phyloP scores from a whole-genome alignment of 2,888 invertebrate genomes.

The Nomada ferruginata region DNA sequence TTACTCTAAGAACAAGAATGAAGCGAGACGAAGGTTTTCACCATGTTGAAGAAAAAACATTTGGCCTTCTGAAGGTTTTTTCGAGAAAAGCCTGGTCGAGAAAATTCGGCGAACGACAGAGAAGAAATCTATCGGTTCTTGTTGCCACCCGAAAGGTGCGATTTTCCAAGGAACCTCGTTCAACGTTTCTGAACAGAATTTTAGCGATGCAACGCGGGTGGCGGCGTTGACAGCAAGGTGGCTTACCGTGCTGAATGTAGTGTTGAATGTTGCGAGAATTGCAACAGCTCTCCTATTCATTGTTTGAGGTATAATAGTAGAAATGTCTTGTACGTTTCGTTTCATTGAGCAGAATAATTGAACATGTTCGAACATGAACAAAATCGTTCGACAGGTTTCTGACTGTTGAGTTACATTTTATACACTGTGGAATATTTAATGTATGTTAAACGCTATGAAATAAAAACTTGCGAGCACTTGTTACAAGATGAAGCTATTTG shows the following conservation, averaged over 20 bases:
- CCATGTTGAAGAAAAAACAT: too few species aligned
- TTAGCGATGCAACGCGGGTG: slow-evolving; percentile 75
- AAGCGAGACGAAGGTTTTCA: background rate
- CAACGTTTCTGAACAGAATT: slow-evolving; percentile 57
- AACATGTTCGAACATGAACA: background rate
- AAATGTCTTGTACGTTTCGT: slow-evolving; percentile 12
- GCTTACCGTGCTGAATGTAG: slow-evolving; percentile 62
- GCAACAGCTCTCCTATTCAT: slow-evolving; percentile 66
- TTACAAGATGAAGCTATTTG: too few species aligned
- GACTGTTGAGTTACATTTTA: too few species aligned
- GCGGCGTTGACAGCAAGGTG: slow-evolving; percentile 48
- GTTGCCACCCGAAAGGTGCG: slow-evolving; percentile 44
- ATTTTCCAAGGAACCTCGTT: slow-evolving; percentile 48
- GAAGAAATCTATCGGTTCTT: slow-evolving; percentile 49
- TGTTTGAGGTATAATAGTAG: slow-evolving; percentile 4
- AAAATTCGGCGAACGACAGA: background rate
- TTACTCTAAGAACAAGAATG: background rate
- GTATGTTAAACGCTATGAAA: too few species aligned
- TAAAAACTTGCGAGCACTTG: too few species aligned
- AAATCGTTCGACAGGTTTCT: background rate
- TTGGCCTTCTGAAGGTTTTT: background rate
- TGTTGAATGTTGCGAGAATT: slow-evolving; percentile 60
- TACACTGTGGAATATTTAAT: background rate
- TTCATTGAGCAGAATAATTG: background rate
- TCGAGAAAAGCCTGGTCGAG: background rate